Evolutionary conservation across 2,113 vertebrate genomes (phyloP), one percentile per base, ranked within the genome.

Genomic region (Dissostichus mawsoni): DNA sequence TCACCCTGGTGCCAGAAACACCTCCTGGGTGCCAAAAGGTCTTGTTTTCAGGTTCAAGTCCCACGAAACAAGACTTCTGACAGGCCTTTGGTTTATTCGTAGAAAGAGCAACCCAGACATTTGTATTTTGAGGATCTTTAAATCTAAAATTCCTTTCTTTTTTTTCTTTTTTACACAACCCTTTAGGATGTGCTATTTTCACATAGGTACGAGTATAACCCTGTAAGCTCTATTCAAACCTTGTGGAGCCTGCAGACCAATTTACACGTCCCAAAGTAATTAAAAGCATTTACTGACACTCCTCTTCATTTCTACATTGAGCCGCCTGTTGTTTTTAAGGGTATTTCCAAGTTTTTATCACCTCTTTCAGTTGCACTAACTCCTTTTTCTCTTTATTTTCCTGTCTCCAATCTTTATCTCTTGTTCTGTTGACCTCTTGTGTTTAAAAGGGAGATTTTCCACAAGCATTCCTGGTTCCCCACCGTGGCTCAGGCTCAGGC

Each of bases 371-470:
- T 41, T 20, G 50, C 5, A 3, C 29, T n/a, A 9, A 45, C 44
- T 59, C 61, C 33, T 23, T 64, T 44, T 16, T 50, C 11, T 55
- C 57, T 10, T 59, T 17, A 44, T 72, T 12, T 71, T 41, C 36
- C 48, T 82, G 10, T 78, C 33, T 69, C 55, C n/a, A 44, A 3
- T 36, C 33, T 44, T 12, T 2, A 3, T 33, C 52, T 69, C 61
- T 77, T 73, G 66, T 84, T 78, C 48, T 47, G 70, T 70, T 75
- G 74, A 55, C 64, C 74, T 87, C 74, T 85, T 80, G 76, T 88
- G 62, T 86, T 86, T 87, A 48, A 62, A 76, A 66, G 59, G 64
- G 69, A 81, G 70, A 74, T 66, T 91, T 90, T 93, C 71, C 82
- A 81, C 87, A 45, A 84, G 80, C 76, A 51, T 70, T 67, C 68